Evolutionary conservation across 2,888 invertebrate genomes (phyloP).

Genomic region (Thera obeliscata): DNA sequence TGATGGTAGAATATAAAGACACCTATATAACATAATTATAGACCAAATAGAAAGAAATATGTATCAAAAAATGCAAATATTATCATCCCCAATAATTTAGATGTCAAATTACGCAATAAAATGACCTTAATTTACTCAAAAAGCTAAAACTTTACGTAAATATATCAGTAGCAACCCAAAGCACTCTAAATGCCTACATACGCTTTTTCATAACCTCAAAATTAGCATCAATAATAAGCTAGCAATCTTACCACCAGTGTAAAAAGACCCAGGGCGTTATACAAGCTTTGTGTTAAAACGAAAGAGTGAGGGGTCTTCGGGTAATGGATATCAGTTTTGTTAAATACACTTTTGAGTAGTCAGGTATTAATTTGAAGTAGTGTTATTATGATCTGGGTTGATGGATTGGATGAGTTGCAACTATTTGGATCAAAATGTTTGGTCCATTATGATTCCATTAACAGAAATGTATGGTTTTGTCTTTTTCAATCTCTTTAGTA

Average conservation of each 20-base stretch:
- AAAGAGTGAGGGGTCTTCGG: conserved; percentile 40
- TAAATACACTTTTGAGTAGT: conserved; percentile 66
- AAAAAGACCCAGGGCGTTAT: conserved; percentile 39
- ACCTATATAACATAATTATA: no score
- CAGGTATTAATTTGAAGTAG: conserved; percentile 80
- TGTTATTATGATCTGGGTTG: conserved; percentile 76
- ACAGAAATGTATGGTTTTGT: conserved; percentile 26
- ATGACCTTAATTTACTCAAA: conserved; percentile 52
- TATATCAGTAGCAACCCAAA: conserved; percentile 77
- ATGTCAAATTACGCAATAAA: conserved; percentile 43
- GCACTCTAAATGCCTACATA: conserved; percentile 76
- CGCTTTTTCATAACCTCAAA: conserved; percentile 69
- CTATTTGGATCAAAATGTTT: conserved; percentile 52
- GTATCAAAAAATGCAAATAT: conserved; percentile 30
- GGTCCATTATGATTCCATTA: conserved; percentile 41
- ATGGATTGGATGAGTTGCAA: conserved; percentile 80
- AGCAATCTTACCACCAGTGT: conserved; percentile 53
- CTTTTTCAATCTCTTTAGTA: conserved; percentile 26
- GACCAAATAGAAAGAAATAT: not conserved
- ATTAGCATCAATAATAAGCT: conserved; percentile 79
- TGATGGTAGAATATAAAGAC: no score
- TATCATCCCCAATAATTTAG: conserved; percentile 31
- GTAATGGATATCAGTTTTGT: conserved; percentile 56
- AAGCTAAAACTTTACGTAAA: conserved; percentile 70
- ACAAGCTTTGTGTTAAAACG: not conserved